Conservation (phyloP, 2,113 vertebrate species). For the Isurus oxyrinchus region DNA sequence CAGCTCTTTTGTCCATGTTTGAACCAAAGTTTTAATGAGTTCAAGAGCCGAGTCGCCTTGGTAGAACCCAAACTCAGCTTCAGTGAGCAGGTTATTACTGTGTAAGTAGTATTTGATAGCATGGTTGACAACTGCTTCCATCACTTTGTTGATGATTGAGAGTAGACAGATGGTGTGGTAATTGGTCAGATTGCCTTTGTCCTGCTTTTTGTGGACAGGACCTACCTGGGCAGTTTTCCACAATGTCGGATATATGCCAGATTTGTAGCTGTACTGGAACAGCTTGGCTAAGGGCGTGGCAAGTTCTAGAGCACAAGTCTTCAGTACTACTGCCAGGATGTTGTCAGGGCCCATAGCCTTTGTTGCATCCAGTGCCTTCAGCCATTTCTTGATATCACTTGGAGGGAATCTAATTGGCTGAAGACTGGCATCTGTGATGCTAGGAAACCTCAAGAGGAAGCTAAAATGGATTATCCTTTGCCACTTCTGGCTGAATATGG, state of each 20-base stretch:
- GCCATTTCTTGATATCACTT: not conserved
- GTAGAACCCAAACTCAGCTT: not conserved
- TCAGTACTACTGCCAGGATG: not conserved
- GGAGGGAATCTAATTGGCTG: not conserved
- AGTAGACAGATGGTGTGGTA: not conserved
- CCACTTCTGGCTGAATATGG: not conserved
- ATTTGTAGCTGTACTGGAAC: not conserved
- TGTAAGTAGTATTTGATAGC: not conserved
- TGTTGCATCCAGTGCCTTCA: not conserved
- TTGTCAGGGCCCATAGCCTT: not conserved
- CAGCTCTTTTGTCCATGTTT: not conserved
- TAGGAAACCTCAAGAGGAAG: not conserved
- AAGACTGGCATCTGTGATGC: not conserved
- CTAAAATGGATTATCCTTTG: not conserved
- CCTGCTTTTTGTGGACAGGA: not conserved
- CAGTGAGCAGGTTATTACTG: not conserved
- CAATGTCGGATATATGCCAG: not conserved
- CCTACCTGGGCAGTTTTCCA: not conserved
- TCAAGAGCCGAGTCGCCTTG: not conserved
- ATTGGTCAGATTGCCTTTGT: not conserved
- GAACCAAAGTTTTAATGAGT: not conserved
- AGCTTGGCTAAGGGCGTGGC: not conserved
- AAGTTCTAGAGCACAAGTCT: not conserved
- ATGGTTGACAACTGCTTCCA: not conserved
- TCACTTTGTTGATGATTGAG: not conserved